Conservation (phyloP, 2,113 vertebrate genomes). For the Mugil cephalus region DNA sequence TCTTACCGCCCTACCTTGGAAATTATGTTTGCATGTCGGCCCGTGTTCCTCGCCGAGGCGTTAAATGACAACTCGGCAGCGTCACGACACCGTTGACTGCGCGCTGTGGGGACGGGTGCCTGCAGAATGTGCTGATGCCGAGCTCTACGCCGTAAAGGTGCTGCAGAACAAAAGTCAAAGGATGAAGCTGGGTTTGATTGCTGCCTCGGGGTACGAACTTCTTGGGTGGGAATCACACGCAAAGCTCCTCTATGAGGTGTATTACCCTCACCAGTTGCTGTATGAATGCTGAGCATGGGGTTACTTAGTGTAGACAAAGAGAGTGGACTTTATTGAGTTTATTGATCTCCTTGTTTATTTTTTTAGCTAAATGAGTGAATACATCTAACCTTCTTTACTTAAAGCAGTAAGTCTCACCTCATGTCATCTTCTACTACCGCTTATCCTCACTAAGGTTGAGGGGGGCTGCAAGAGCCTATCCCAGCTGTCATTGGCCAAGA, state of each 20-base stretch:
- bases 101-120: conserved; percentile 45
- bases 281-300: conserved; percentile 6
- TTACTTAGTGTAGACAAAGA: neutral
- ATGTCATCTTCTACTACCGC: too few species aligned
- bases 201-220: conserved; percentile 24
- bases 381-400: conserved; percentile 2
- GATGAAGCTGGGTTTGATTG: conserved; percentile 25
- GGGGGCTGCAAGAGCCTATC: too few species aligned
- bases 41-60: conserved; percentile 53
- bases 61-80: conserved; percentile 71
- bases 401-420: too few species aligned
- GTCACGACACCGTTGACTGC: conserved; percentile 50
- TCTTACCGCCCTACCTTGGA: conserved; percentile 38
- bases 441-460: too few species aligned
- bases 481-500: too few species aligned
- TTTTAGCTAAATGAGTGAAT: neutral
- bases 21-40: conserved; percentile 49
- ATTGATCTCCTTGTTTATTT: neutral
- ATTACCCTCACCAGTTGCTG: conserved; percentile 16
- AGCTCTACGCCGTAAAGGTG: conserved; percentile 21
- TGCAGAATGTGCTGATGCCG: conserved; percentile 57
- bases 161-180: conserved; percentile 26
- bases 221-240: conserved; percentile 6
- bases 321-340: neutral
- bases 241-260: conserved; percentile 7